These are phyloP conservation scores for Synanthedon andrenaeformis DNA, from an alignment of 2,888 invertebrate genomes.

Conservation along the genomic window DNA sequence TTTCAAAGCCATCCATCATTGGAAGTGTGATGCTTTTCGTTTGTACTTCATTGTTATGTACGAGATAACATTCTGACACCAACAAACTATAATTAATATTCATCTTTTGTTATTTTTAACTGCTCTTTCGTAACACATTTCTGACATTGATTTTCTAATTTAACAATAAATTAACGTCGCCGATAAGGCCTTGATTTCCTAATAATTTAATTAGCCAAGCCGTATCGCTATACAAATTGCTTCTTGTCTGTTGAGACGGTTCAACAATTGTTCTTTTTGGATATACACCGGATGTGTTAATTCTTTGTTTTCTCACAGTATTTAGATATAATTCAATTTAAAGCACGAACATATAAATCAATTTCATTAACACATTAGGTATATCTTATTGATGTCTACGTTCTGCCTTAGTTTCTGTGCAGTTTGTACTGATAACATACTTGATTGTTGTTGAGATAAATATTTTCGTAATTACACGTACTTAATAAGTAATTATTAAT, in stretches of 20 bases:
- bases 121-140: neutral
- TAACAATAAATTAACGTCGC: neutral
- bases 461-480: too few relatives aligned
- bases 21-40: conserved; percentile 27
- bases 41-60: conserved; percentile 17
- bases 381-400: too few relatives aligned
- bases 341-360: neutral
- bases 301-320: conserved; percentile 23
- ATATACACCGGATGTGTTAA: conserved; percentile 24
- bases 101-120: neutral
- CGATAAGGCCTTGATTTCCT: conserved; percentile 16
- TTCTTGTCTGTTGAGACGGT: conserved; percentile 24
- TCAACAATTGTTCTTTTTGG: conserved; percentile 28
- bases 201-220: conserved; percentile 32
- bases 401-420: too few relatives aligned
- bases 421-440: too few relatives aligned
- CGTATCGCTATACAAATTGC: conserved; percentile 31
- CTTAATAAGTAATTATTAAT: too few relatives aligned
- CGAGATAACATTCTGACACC: conserved; percentile 6
- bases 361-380: neutral
- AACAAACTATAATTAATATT: neutral
- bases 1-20: conserved; percentile 29
- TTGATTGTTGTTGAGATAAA: too few relatives aligned
- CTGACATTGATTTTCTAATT: neutral
- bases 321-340: conserved; percentile 7